A percentile compares a stretch with the other conserved stretches of the same genome.
Evolutionary conservation across 2,888 invertebrate species (phyloP).

Genomic region (Uropetala carovei): DNA sequence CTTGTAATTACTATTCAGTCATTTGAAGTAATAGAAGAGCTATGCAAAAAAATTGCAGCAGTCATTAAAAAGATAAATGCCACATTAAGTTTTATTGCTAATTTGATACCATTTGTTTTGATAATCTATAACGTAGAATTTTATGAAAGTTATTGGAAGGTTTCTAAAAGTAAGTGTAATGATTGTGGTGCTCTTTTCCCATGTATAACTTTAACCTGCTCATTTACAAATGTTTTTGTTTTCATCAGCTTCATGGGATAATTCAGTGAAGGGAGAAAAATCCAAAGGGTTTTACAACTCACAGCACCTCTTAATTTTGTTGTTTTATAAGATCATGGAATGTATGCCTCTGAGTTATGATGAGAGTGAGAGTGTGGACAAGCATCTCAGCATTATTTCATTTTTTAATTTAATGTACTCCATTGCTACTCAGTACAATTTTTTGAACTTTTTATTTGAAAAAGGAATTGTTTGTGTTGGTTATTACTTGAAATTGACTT

Average conservation of each 20-base stretch:
- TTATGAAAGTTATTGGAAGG: not conserved
- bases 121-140: not conserved
- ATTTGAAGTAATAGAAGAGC: not conserved
- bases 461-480: not conserved
- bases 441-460: not conserved
- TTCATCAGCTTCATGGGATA: not conserved
- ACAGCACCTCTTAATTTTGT: not conserved
- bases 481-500: not conserved
- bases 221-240: too few relatives aligned
- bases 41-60: slow-evolving; percentile 7
- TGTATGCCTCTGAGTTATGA: not conserved
- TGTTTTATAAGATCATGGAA: not conserved
- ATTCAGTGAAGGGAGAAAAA: slow-evolving; percentile 10
- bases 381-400: not conserved
- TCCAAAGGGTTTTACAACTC: not conserved
- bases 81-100: slow-evolving; percentile 1
- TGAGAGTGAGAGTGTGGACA: not conserved
- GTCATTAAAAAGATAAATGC: not conserved
- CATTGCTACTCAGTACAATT: not conserved
- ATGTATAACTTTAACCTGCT: too few relatives aligned
- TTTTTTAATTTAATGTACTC: not conserved
- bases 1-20: slow-evolving; percentile 33
- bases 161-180: not conserved
- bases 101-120: not conserved
- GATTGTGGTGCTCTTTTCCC: too few relatives aligned